phyloP scores from a whole-genome alignment of 2,888 invertebrate species.

The Zootermopsis nevadensis region DNA sequence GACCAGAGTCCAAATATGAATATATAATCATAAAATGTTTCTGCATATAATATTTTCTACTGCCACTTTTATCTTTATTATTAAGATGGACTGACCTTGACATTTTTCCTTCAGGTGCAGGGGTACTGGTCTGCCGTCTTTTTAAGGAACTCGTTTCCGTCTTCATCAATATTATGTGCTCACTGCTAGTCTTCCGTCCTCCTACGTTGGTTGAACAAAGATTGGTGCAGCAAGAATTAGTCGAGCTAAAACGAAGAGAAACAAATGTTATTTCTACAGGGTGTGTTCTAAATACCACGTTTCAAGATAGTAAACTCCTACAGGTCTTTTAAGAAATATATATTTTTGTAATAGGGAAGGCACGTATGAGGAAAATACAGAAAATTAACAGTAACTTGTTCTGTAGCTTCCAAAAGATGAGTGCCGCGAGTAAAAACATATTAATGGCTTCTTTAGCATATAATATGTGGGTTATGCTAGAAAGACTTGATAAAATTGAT shows the following conservation, averaged over 20 bases:
- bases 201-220: constrained; percentile 25
- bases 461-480: not conserved
- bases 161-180: constrained; percentile 43
- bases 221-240: constrained; percentile 21
- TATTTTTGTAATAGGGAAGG: too few species aligned
- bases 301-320: not conserved
- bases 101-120: constrained; percentile 44
- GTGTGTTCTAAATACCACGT: not conserved
- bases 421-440: constrained; percentile 24
- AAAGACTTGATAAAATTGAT: constrained; percentile 24
- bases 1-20: too few species aligned
- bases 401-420: not conserved
- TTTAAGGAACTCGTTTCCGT: constrained; percentile 27
- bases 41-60: too few species aligned
- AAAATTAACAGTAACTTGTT: not conserved
- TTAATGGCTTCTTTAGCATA: too few species aligned
- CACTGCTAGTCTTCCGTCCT: constrained; percentile 49
- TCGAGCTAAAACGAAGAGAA: constrained; percentile 13
- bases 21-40: too few species aligned
- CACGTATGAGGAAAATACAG: not conserved
- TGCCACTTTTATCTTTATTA: not conserved
- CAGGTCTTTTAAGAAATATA: not conserved
- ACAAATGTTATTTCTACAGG: constrained; percentile 14
- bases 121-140: constrained; percentile 47
- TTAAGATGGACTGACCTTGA: not conserved